Percentiles rank a stretch among this genome's conserved stretches.
Conservation (phyloP, 2,888 invertebrate genomes). For the Pristionchus arcanus region DNA sequence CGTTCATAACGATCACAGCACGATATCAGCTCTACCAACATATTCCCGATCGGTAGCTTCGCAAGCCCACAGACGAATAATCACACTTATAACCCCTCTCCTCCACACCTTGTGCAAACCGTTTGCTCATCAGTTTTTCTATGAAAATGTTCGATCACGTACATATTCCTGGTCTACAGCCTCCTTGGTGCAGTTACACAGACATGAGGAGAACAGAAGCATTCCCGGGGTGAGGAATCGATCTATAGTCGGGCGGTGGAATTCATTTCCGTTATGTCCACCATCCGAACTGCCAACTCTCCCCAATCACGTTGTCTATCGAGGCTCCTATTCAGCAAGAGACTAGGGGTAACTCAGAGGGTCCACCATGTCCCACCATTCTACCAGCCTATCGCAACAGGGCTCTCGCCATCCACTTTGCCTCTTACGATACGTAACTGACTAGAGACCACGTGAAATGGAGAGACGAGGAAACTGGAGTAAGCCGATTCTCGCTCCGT, state of each 20-base stretch:
- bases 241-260: neutral
- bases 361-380: neutral
- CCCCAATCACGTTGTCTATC: neutral
- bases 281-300: neutral
- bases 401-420: neutral
- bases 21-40: too few species aligned
- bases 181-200: neutral
- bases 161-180: neutral
- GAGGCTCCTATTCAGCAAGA: too few species aligned
- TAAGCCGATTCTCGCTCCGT: neutral
- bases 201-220: neutral
- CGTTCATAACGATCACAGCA: too few species aligned
- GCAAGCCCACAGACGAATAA: too few species aligned
- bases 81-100: too few species aligned
- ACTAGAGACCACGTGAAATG: neutral
- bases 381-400: neutral
- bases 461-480: neutral
- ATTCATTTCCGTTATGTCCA: neutral
- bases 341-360: too few species aligned
- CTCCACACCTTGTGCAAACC: too few species aligned
- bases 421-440: neutral
- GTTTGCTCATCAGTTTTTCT: too few species aligned
- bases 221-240: neutral
- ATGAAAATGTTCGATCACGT: neutral
- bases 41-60: too few species aligned